Conservation (phyloP, 1,140 invertebrate genomes). For the Achatina immaculata region DNA sequence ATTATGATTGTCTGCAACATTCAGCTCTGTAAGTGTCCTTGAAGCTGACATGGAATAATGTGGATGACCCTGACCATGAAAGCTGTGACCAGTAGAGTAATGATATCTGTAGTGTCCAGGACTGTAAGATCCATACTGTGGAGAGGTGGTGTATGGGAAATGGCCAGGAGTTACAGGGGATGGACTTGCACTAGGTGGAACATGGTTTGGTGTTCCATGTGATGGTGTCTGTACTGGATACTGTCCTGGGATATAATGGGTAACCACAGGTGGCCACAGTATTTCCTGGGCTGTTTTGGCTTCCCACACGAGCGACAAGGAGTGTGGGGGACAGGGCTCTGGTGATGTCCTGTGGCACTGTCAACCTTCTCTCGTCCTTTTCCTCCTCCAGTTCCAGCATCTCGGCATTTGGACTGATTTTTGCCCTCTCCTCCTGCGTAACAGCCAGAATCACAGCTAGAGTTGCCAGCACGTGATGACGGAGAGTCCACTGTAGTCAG, state of each 20-base stretch:
- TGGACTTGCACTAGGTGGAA: neutral
- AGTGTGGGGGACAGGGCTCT: neutral
- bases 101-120: constrained; percentile 15
- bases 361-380: neutral
- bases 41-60: constrained; percentile 22
- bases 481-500: constrained; percentile 37
- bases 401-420: constrained; percentile 18
- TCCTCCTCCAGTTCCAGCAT: neutral
- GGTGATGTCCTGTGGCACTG: neutral
- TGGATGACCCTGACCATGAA: neutral
- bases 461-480: constrained; percentile 39
- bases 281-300: constrained; percentile 31
- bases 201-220: neutral
- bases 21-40: constrained; percentile 23
- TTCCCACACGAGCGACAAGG: constrained; percentile 35
- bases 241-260: constrained; percentile 16
- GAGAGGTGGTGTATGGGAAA: neutral
- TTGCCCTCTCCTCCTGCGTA: constrained; percentile 59
- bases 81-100: neutral
- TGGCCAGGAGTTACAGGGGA: constrained; percentile 24
- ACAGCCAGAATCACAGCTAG: constrained; percentile 64
- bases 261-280: neutral
- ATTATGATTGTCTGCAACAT: neutral
- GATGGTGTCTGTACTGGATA: neutral
- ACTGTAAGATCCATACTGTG: neutral